phyloP scores from a whole-genome alignment of 2,888 invertebrate species.

The Lasioglossum marginatum region DNA sequence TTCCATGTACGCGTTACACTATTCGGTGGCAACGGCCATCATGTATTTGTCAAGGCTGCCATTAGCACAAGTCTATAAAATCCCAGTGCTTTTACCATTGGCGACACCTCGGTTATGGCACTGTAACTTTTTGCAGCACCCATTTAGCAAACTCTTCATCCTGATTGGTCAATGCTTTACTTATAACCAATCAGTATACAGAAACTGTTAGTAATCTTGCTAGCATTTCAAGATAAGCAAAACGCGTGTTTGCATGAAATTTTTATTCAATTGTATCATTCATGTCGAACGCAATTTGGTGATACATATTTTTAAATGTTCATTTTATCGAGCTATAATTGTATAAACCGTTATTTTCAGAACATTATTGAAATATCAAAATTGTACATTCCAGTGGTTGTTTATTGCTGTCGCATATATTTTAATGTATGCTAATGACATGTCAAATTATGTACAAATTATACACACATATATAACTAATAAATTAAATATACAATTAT shows the following conservation, averaged over 20 bases:
- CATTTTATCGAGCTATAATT: slow-evolving; percentile 16
- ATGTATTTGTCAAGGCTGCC: slow-evolving; percentile 83
- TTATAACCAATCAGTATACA: slow-evolving; percentile 53
- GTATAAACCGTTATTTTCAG: neutral
- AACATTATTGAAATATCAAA: slow-evolving; percentile 13
- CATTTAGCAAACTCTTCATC: slow-evolving; percentile 54
- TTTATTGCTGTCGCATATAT: slow-evolving; percentile 5
- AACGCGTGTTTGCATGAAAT: slow-evolving; percentile 36
- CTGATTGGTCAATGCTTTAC: slow-evolving; percentile 53
- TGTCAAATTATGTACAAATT: neutral
- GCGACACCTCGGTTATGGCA: slow-evolving; percentile 66
- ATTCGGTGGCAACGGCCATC: slow-evolving; percentile 83
- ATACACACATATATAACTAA: neutral
- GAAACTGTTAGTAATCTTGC: slow-evolving; percentile 44
- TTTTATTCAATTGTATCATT: slow-evolving; percentile 27
- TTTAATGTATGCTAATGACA: neutral
- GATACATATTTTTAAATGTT: neutral
- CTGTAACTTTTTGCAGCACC: slow-evolving; percentile 63
- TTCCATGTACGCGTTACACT: slow-evolving; percentile 82
- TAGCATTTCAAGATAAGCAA: slow-evolving; percentile 26
- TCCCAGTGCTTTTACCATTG: slow-evolving; percentile 69
- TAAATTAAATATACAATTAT: slow-evolving; percentile 11
- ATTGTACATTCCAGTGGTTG: neutral
- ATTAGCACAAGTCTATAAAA: slow-evolving; percentile 74
- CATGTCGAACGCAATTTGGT: neutral